A percentile compares a stretch with the other conserved stretches of the same genome.
phyloP scores from a whole-genome alignment of 2,113 vertebrate species.

The Perca fluviatilis region DNA sequence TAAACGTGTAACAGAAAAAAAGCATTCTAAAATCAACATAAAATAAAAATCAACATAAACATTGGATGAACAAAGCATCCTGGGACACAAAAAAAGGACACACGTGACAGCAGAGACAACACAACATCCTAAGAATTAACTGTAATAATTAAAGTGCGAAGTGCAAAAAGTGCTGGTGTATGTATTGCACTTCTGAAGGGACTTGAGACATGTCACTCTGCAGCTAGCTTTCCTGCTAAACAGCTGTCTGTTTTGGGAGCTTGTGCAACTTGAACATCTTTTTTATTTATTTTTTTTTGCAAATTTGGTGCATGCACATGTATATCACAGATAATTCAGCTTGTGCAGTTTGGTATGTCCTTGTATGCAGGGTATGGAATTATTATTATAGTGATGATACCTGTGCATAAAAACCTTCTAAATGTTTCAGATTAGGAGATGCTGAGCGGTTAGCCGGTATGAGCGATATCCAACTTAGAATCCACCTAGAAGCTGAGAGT shows the following conservation, averaged over 20 bases:
- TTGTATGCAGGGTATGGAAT: not conserved
- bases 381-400: not conserved
- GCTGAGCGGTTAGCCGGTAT: not conserved
- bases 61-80: no score
- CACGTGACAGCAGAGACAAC: no score
- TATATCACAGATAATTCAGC: not conserved
- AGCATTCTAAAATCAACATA: no score
- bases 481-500: slow-evolving; percentile 9
- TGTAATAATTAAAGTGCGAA: no score
- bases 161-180: no score
- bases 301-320: not conserved
- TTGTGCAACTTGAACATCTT: not conserved
- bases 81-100: no score
- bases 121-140: no score
- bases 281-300: not conserved
- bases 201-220: not conserved
- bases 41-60: no score
- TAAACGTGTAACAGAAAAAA: no score
- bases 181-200: no score
- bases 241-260: not conserved
- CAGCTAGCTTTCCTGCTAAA: not conserved
- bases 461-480: slow-evolving; percentile 17
- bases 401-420: not conserved
- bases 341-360: not conserved
- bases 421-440: slow-evolving; percentile 9